phyloP scores from a whole-genome alignment of 2,113 vertebrate genomes.

The Noturus placidus region DNA sequence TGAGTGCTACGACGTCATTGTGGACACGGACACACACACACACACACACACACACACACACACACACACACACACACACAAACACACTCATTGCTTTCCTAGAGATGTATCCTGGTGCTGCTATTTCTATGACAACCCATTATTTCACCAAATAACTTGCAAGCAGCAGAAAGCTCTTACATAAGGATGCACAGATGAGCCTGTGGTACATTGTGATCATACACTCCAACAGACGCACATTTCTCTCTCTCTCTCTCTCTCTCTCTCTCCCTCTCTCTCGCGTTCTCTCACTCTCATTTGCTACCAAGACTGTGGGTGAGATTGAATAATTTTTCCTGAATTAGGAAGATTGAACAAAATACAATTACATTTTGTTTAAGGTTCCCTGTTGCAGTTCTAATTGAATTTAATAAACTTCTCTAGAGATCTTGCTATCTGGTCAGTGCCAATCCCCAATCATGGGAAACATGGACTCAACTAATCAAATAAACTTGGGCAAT shows the following conservation, averaged over 20 bases:
- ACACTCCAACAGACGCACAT: constrained; percentile 2
- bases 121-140: constrained; percentile 53
- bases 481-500: constrained; percentile 36
- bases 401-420: neutral
- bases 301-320: neutral
- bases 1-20: constrained; percentile 13
- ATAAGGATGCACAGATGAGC: constrained; percentile 42
- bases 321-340: neutral
- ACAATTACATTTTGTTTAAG: constrained; percentile 16
- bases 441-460: constrained; percentile 18
- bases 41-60: constrained; percentile 17
- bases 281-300: neutral
- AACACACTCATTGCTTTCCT: neutral
- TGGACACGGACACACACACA: neutral
- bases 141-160: constrained; percentile 38
- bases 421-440: constrained; percentile 4
- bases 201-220: constrained; percentile 22
- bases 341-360: constrained; percentile 2
- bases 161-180: constrained; percentile 38
- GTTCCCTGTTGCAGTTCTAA: neutral
- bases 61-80: constrained; percentile 8
- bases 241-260: neutral
- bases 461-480: constrained; percentile 26
- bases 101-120: constrained; percentile 39
- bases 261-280: neutral